Conservation (phyloP, 2,888 invertebrate species). For the Drosophila cracens region DNA sequence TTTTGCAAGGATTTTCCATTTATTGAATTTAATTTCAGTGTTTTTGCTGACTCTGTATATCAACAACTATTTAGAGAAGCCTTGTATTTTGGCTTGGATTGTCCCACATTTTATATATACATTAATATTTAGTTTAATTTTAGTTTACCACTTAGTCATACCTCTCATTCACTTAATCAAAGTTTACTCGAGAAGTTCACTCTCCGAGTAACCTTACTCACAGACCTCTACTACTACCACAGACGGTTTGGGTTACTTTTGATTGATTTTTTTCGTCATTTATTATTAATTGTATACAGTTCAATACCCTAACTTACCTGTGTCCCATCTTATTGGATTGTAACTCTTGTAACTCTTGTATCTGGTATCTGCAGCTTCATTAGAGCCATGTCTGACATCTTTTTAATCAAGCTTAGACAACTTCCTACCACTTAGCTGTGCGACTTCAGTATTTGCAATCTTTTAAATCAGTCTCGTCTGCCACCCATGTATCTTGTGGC, state of each 20-base stretch:
- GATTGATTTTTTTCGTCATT: background rate
- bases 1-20: background rate
- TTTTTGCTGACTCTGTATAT: background rate
- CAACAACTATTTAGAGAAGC: background rate
- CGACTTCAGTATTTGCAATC: constrained; percentile 1
- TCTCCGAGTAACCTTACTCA: background rate
- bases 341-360: background rate
- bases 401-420: background rate
- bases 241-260: background rate
- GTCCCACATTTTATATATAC: background rate
- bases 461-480: constrained; percentile 14
- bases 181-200: background rate
- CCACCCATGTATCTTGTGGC: background rate
- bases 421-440: background rate
- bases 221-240: background rate
- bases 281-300: background rate
- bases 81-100: background rate
- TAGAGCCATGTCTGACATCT: background rate
- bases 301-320: background rate
- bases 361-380: constrained; percentile 1
- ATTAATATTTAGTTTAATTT: background rate
- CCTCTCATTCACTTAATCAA: background rate
- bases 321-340: background rate
- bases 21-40: background rate
- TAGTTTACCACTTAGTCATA: background rate